Evolutionary conservation across 2,797 vertebrate genomes (phyloP), one percentile per base, ranked within the genome.

Genomic region (Pseudomugil tenellus): DNA sequence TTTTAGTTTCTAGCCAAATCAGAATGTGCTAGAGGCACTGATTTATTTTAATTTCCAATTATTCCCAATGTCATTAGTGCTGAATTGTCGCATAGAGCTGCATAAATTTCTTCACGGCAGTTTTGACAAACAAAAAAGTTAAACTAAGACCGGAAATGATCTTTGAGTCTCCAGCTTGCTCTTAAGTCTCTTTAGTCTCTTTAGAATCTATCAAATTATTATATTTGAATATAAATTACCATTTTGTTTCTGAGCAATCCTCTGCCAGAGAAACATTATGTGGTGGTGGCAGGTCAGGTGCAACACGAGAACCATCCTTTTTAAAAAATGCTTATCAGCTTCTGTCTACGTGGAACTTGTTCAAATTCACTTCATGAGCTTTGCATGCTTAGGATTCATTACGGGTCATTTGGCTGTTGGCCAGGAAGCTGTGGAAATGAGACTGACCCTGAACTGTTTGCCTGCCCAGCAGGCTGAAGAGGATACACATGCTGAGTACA

Each of bases 341-440:
- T 57, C 58, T 65, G 51, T 73, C 31, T 31, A 41, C 25, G 51
- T 64, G 72, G 21, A 29, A 51, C 56, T 58, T 31, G n/a, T 37
- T 60, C 41, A 41, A 67, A 52, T 68, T 77, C 7, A 48, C 67
- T 76, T 67, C 37, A 57, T 52, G 41, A 54, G 58, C 23, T 64
- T 37, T 64, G 52, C 60, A 68, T 52, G 39, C 19, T 64, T 53
- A 34, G 26, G 57, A 67, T 67, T 59, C 26, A 63, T 70, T 35
- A n/a, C 2, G 0, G 49, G 17, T 25, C 39, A 6, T 61, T 67
- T 80, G 60, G 62, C 59, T 62, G 34, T 32, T 25, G 43, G 62
- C 51, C n/a, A 62, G 23, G 25, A 26, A 10, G n/a, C 7, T 3
- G 46, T 39, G 26, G n/a, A 21, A 72, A 58, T 2, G 31, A 28